Evolutionary conservation across 2,113 vertebrate species (phyloP), one percentile per base, ranked within the genome.

Genomic region (Copsychus sechellarum): DNA sequence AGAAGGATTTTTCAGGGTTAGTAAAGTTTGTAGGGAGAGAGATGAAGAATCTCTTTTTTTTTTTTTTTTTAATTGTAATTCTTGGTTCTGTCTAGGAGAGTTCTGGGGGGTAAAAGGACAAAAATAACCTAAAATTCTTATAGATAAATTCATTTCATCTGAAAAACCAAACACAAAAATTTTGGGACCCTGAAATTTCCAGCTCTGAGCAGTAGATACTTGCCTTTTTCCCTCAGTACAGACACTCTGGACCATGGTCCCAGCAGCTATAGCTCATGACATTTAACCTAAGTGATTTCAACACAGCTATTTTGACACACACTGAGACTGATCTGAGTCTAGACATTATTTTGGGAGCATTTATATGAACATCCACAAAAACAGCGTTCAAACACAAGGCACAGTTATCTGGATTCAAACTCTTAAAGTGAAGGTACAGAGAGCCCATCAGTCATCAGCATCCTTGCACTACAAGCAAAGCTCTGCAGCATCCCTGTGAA

Each of bases 71-170:
- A 11, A 23, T 8, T 65, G 26, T 20, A 82, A 10, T 65, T 87
- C 38, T 77, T 69, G 18, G 13, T 79, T 84, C 33, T 62, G 10
- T 24, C 25, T 64, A 34, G 17, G 24, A 82, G 6, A 54, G 8
- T 18, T 47, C 14, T 2, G 2, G 33, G 31, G 29, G 25, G 1
- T 0, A 12, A 29, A 78, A 14, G 4, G 19, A 20, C 1, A 8
- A 76, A 82, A 81, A 48, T 21, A 61, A 83, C 20, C 31, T 76
- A 62, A 80, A 71, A 1, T 36, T 81, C 21, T 34, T 23, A 29
- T 1, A 54, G 26, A 47, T 40, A 47, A 65, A 64, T 86, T 58
- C 5, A 76, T 2, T 19, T 64, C 15, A 85, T 14, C 11, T 85
- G 38, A 50, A 89, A 93, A 95, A 19, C 5, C 25, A 56, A 34